Percentiles rank a stretch among this genome's conserved stretches.
Evolutionary conservation across 2,113 vertebrate genomes (phyloP).

Genomic region (Ptyas mucosa): DNA sequence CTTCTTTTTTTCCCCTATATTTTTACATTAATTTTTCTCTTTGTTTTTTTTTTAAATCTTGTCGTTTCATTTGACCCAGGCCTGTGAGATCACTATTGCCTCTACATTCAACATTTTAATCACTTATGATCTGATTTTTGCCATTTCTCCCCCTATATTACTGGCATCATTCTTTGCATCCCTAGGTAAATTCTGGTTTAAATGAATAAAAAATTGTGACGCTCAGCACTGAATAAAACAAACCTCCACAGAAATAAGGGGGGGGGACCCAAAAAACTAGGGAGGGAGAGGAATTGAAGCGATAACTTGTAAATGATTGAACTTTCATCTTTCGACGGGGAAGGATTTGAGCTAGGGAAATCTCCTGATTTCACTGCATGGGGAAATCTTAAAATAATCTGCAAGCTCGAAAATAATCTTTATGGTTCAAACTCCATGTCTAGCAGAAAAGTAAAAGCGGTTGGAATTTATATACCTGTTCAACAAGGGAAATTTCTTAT

Average conservation of each 20-base stretch:
- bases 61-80: neutral
- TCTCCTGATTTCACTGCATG: neutral
- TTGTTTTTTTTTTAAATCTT: neutral
- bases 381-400: neutral
- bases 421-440: no score
- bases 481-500: neutral
- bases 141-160: fast-evolving
- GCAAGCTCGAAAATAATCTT: neutral
- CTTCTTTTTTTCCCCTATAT: neutral
- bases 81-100: neutral
- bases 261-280: no score
- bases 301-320: neutral
- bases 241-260: neutral
- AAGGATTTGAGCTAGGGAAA: neutral
- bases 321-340: neutral
- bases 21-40: neutral
- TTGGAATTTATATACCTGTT: neutral
- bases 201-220: neutral
- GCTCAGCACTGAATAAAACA: neutral
- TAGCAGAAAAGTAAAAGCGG: neutral
- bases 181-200: neutral
- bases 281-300: neutral
- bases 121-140: neutral
- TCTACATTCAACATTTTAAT: neutral
- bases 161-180: neutral